phyloP scores from a whole-genome alignment of 2,888 invertebrate species.

The Tetheella fluctuosa region DNA sequence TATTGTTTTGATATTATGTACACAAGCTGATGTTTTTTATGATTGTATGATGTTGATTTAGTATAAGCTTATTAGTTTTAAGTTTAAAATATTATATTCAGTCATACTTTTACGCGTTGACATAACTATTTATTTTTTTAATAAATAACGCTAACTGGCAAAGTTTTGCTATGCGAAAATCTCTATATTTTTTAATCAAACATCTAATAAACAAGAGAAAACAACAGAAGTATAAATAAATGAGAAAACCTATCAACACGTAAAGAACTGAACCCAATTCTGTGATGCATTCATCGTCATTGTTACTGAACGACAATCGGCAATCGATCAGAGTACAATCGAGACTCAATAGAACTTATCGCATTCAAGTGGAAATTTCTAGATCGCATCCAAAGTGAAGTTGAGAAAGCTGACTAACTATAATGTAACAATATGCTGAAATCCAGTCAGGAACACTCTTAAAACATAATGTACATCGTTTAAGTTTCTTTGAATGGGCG shows the following conservation, averaged over 20 bases:
- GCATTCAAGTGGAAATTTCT: constrained; percentile 47
- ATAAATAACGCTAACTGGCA: too few relatives aligned
- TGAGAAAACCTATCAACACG: constrained; percentile 16
- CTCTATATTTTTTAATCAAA: too few relatives aligned
- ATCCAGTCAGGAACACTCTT: too few relatives aligned
- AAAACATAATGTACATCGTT: too few relatives aligned
- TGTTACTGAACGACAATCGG: constrained; percentile 62
- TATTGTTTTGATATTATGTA: not conserved
- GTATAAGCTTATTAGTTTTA: too few relatives aligned
- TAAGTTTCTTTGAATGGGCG: too few relatives aligned
- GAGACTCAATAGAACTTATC: constrained; percentile 63
- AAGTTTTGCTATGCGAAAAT: too few relatives aligned
- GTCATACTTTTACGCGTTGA: too few relatives aligned
- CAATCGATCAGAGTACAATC: constrained; percentile 59
- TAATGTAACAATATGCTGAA: not conserved
- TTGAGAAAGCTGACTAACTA: constrained; percentile 30
- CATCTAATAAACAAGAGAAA: too few relatives aligned
- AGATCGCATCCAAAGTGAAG: constrained; percentile 39
- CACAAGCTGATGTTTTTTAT: not conserved
- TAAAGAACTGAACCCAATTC: constrained; percentile 55
- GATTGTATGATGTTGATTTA: not conserved
- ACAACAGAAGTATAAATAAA: not conserved
- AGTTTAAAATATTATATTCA: too few relatives aligned
- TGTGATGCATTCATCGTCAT: constrained; percentile 67
- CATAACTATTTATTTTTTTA: too few relatives aligned